Percentiles rank a stretch among this genome's conserved stretches.
Conservation (phyloP, 1,140 invertebrate species). For the Drosophila paulistorum region DNA sequence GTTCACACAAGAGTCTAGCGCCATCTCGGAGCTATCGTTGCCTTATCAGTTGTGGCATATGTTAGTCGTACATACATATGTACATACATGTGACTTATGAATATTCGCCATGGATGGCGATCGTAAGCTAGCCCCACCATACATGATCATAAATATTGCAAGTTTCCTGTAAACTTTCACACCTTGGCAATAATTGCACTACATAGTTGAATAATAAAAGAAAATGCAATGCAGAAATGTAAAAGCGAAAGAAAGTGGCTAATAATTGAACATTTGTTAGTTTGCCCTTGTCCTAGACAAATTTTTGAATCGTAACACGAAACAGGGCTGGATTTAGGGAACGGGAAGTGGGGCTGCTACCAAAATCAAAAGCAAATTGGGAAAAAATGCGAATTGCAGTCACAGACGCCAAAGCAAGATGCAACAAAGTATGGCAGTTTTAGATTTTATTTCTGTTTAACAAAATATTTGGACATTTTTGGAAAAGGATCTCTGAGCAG, state of each 20-base stretch:
- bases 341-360: too few relatives aligned
- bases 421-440: too few relatives aligned
- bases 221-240: background rate
- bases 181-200: background rate
- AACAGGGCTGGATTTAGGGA: too few relatives aligned
- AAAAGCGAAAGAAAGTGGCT: background rate
- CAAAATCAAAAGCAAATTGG: too few relatives aligned
- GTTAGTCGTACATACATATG: background rate
- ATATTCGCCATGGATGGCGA: background rate
- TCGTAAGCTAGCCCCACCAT: background rate
- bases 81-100: constrained; percentile 1
- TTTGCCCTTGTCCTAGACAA: too few relatives aligned
- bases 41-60: constrained; percentile 11
- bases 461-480: too few relatives aligned
- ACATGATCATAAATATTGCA: constrained; percentile 4
- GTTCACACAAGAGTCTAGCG: constrained; percentile 8
- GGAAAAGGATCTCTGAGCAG: too few relatives aligned
- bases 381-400: too few relatives aligned
- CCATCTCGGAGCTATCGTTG: constrained; percentile 9
- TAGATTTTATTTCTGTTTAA: too few relatives aligned
- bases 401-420: too few relatives aligned
- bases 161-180: background rate
- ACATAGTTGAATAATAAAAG: background rate
- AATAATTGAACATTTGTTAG: too few relatives aligned
- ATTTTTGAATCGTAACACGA: too few relatives aligned